Evolutionary conservation across 2,797 vertebrate species (phyloP).

Genomic region (Squalus acanthias): DNA sequence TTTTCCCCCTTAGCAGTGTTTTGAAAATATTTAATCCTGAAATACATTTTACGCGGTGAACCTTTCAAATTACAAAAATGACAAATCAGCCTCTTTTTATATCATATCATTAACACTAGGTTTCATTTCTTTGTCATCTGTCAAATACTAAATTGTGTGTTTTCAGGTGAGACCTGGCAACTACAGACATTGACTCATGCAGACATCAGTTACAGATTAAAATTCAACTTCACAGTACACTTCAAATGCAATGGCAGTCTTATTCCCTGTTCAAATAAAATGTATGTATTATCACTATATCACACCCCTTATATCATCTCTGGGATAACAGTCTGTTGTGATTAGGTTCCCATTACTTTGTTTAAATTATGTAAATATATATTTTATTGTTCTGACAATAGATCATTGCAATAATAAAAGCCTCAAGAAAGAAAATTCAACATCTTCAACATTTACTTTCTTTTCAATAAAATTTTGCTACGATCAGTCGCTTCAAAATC

Average conservation of each 20-base stretch:
- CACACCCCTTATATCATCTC: neutral
- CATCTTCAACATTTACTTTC: no score
- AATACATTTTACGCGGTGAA: neutral
- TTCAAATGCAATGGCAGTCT: neutral
- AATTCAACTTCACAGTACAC: neutral
- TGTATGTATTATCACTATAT: neutral
- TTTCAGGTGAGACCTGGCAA: neutral
- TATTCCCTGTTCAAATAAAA: neutral
- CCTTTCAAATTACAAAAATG: neutral
- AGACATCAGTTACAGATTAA: neutral
- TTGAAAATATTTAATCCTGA: neutral
- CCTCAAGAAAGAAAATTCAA: neutral
- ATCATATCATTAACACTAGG: neutral
- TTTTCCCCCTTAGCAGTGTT: neutral
- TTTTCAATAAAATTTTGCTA: neutral
- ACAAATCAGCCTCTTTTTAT: neutral
- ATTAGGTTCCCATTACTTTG: neutral
- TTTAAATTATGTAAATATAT: neutral
- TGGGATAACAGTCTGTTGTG: neutral
- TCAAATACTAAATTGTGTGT: neutral
- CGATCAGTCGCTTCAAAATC: neutral
- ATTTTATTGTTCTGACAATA: neutral
- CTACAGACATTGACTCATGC: neutral
- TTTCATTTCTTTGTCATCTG: neutral
- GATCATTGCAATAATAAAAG: neutral